phyloP scores from a whole-genome alignment of 2,888 invertebrate genomes.

The Julus scandinavius region DNA sequence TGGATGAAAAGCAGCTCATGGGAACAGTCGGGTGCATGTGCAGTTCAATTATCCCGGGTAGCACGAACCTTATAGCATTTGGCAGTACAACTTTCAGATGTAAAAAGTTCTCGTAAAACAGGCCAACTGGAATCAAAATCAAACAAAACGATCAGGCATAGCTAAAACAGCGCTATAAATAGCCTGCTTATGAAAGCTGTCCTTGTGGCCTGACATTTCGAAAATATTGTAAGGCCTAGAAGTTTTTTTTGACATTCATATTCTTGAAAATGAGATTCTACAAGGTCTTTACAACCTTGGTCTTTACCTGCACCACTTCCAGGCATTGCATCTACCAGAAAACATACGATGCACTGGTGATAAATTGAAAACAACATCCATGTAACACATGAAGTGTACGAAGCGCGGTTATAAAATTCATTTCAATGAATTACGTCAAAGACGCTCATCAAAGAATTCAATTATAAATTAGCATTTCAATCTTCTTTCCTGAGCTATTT shows the following conservation, averaged over 20 bases:
- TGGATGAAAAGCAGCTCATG: neutral
- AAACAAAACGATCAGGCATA: neutral
- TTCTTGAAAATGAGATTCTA: neutral
- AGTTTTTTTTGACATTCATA: neutral
- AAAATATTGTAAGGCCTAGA: neutral
- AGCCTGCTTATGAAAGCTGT: conserved; percentile 21
- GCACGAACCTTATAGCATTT: neutral
- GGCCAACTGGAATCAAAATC: conserved; percentile 1
- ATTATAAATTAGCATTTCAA: too few relatives aligned
- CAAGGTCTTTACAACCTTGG: conserved; percentile 16
- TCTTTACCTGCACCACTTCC: neutral
- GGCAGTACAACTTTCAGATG: neutral
- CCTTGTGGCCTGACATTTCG: conserved; percentile 26
- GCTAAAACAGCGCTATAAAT: conserved; percentile 17
- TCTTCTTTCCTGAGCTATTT: too few relatives aligned
- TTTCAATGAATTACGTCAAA: too few relatives aligned
- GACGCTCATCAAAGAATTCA: too few relatives aligned
- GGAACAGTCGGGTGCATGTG: neutral
- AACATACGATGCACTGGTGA: too few relatives aligned
- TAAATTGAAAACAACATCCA: too few relatives aligned
- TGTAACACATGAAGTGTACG: too few relatives aligned
- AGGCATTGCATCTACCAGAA: too few relatives aligned
- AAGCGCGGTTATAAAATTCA: too few relatives aligned
- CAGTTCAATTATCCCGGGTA: neutral
- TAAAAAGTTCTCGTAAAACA: neutral